Conservation (phyloP, 1,140 invertebrate genomes). For the Galleria mellonella region DNA sequence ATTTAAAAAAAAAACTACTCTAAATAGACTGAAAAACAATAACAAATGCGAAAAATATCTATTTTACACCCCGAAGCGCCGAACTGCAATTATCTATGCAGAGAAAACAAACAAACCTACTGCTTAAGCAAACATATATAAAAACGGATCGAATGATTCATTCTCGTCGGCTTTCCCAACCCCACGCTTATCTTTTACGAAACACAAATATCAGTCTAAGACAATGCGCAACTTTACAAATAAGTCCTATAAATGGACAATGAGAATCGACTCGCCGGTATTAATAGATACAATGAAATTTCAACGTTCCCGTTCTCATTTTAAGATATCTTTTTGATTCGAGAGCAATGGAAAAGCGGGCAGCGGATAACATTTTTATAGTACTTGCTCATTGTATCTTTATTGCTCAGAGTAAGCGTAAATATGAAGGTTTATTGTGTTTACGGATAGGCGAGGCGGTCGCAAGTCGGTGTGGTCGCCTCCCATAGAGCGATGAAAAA, state of each 20-base stretch:
- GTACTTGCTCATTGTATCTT: conserved; percentile 63
- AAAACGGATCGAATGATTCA: conserved; percentile 27
- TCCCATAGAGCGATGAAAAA: conserved; percentile 51
- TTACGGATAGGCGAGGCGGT: conserved; percentile 51
- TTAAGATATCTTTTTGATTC: conserved; percentile 14
- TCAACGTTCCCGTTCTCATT: not conserved
- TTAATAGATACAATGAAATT: conserved; percentile 6
- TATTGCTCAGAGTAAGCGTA: conserved; percentile 59
- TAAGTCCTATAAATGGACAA: conserved; percentile 39
- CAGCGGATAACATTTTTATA: conserved; percentile 41
- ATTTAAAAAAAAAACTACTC: too few relatives aligned
- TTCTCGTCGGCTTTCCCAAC: conserved; percentile 8
- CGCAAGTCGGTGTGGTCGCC: conserved; percentile 54
- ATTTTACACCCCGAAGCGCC: too few relatives aligned
- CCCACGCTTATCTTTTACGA: conserved; percentile 50
- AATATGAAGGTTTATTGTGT: conserved; percentile 67
- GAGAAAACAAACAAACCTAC: conserved; percentile 24
- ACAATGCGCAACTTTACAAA: conserved; percentile 63
- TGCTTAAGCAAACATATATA: conserved; percentile 37
- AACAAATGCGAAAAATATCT: too few relatives aligned
- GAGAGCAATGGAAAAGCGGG: conserved; percentile 18
- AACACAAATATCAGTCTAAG: conserved; percentile 55
- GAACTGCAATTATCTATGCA: too few relatives aligned
- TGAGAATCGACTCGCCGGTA: conserved; percentile 8
- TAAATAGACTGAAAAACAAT: too few relatives aligned